Base-by-base conservation (phyloP, 64 coral and sea anemone species). In the Dendrophyllia cribrosa region DNA sequence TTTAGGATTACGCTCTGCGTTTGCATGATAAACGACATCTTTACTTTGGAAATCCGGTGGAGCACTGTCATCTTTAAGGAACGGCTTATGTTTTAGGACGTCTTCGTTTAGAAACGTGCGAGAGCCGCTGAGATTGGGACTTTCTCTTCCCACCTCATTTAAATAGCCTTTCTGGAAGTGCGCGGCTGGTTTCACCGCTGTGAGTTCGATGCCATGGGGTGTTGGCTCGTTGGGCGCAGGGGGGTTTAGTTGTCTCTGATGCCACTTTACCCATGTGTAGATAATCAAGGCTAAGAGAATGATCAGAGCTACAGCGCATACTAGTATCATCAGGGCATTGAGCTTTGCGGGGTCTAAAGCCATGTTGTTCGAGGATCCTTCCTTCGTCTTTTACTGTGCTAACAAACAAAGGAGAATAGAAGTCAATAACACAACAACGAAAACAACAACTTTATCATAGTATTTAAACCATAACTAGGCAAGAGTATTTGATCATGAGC, bases 181-280 rank as follows among this genome's bases (percentile, higher is more conserved):
- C 34, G 6, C 17, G 9, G 46, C 11, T 21, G 61, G 19, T 51
- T 9, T 19, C 3, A 23, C 10, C 9, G 26, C 25, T 13, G 58
- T 14, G 6, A 50, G 20, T 20, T 84, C 61, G 51, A 84, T 14
- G 7, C 25, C 62, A 9, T 43, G 17, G 2, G 80, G 45, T 0
- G 7, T 9, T 51, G 19, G 61, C 46, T 13, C 60, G 19, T 63
- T 84, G 7, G 46, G 50, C 11, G 47, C 9, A 5, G 5, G 44
- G 16, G 7, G 4, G 43, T 22, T 60, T n/a, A 6, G 3, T 84
- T 84, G 44, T 14, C 22, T 20, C 0, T 48, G 8, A 68, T 84
- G 80, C 62, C 80, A 84, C 46, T 68, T 84, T 5, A 66, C 34
- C 62, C 80, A 84, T 19, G 80, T 84, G 80, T 84, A 84, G 2